These are phyloP conservation scores for Apogon hyalosoma DNA, from an alignment of 2,797 vertebrate genomes.

Conservation along the genomic window DNA sequence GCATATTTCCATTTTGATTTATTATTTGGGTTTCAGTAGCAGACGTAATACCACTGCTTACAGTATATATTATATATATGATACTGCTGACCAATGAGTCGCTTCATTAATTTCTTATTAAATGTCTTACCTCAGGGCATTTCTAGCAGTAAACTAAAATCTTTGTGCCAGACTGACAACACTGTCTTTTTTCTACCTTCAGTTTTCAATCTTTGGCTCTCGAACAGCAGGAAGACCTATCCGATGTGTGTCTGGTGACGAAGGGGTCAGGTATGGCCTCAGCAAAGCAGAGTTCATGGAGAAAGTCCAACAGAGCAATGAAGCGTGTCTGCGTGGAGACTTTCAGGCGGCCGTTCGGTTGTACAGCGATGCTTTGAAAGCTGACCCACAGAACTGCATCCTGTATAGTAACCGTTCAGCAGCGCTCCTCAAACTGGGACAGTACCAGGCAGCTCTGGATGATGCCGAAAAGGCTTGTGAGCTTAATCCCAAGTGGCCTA, in stretches of 20 bases:
- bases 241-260: constrained; percentile 61
- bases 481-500: constrained; percentile 97
- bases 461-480: constrained; percentile 92
- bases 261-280: constrained; percentile 80
- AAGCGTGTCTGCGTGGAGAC: constrained; percentile 95
- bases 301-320: constrained; percentile 95
- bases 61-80: too few relatives aligned
- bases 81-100: too few relatives aligned
- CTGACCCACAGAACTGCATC: constrained; percentile 97
- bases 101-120: too few relatives aligned
- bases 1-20: too few relatives aligned
- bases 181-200: constrained; percentile 13
- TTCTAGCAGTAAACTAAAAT: not conserved
- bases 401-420: constrained; percentile 96
- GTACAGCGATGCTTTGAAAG: constrained; percentile 90
- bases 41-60: too few relatives aligned
- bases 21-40: too few relatives aligned
- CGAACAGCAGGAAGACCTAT: constrained; percentile 79
- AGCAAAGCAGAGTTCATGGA: constrained; percentile 97
- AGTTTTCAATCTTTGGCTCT: constrained; percentile 76
- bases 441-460: constrained; percentile 91
- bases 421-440: constrained; percentile 91
- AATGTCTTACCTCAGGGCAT: not conserved
- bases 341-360: constrained; percentile 89
- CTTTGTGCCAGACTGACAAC: not conserved